Conservation (phyloP, 2,797 vertebrate species). For the Onychomys arenicola region DNA sequence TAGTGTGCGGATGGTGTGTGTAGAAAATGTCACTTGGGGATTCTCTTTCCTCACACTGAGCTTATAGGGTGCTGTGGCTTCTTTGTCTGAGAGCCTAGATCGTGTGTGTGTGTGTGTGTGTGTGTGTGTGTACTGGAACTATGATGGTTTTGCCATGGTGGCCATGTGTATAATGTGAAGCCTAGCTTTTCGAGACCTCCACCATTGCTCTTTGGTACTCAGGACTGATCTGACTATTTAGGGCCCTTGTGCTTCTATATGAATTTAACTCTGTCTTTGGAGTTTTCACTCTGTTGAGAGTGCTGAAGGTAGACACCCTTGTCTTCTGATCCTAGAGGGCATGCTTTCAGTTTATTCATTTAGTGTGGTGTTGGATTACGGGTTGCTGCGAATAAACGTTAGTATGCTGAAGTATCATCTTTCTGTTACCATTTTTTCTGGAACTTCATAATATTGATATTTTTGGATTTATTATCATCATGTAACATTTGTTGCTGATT, state of each 20-base stretch:
- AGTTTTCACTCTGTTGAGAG: background rate
- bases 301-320: background rate
- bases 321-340: background rate
- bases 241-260: background rate
- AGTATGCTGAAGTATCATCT: rapidly evolving
- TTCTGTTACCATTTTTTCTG: background rate
- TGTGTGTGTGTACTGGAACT: background rate
- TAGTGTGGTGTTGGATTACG: background rate
- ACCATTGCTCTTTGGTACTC: background rate
- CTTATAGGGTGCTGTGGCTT: background rate
- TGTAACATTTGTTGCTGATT: background rate
- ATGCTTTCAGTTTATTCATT: background rate
- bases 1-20: background rate
- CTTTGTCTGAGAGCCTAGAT: background rate
- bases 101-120: background rate
- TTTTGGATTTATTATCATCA: background rate
- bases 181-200: too few species aligned
- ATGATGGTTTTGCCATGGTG: background rate
- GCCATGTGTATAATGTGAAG: background rate
- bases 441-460: background rate
- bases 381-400: background rate
- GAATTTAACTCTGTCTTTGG: background rate
- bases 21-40: background rate
- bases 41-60: too few species aligned
- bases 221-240: background rate